A percentile compares a stretch with the other conserved stretches of the same genome.
These are phyloP conservation scores for Nasonia oneida DNA, from an alignment of 2,888 invertebrate species.

Conservation along the genomic window DNA sequence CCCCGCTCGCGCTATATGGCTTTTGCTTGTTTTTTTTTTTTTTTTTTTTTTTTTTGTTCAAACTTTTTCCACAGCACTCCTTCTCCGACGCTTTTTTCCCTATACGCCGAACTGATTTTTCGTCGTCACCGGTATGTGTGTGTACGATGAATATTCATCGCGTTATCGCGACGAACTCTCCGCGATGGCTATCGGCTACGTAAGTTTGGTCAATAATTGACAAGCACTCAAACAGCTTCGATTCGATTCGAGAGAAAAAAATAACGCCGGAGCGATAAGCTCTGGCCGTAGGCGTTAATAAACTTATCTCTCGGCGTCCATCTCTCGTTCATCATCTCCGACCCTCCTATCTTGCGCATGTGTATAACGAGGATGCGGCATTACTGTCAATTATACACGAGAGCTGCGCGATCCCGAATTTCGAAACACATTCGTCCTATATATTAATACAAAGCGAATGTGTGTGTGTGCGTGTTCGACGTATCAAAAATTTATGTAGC, in stretches of 20 bases:
- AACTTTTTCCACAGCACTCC: conserved; percentile 60
- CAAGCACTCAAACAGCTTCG: conserved; percentile 1
- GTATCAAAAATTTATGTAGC: conserved; percentile 46
- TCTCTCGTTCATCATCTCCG: conserved; percentile 12
- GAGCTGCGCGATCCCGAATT: conserved; percentile 29
- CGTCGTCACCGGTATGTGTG: neutral
- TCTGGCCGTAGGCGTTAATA: conserved; percentile 9
- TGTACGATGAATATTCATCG: neutral
- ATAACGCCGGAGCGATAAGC: neutral
- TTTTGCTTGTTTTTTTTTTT: conserved; percentile 75
- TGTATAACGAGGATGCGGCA: conserved; percentile 54
- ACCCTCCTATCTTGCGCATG: neutral
- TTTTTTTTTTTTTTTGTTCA: conserved; percentile 69
- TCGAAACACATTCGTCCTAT: conserved; percentile 29
- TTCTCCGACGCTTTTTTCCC: neutral
- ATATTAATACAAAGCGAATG: conserved; percentile 57
- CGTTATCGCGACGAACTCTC: neutral
- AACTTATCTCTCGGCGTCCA: conserved; percentile 4
- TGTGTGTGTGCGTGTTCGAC: conserved; percentile 67
- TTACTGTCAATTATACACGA: conserved; percentile 59
- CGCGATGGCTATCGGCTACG: neutral
- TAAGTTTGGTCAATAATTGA: conserved; percentile 14
- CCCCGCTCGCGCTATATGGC: conserved; percentile 62
- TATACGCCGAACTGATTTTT: too few relatives aligned
- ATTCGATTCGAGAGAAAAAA: neutral